These are phyloP conservation scores for Drosophila pseudoobscura DNA, from an alignment of 1,140 invertebrate species.

Conservation along the genomic window DNA sequence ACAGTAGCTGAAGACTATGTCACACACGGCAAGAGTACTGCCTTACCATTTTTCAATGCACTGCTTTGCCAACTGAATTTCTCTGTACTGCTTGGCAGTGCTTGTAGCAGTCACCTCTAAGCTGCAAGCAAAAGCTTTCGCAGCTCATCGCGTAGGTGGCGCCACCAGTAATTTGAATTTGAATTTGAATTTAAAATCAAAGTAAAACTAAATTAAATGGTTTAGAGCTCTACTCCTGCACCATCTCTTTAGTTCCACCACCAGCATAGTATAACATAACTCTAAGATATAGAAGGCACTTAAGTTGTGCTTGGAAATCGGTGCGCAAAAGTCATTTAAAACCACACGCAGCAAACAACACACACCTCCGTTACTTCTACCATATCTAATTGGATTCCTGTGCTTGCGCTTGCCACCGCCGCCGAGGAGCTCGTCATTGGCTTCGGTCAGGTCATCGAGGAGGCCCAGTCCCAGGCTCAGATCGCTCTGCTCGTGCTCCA, in stretches of 20 bases:
- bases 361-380: slow-evolving; percentile 83
- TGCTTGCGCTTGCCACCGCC: slow-evolving; percentile 74
- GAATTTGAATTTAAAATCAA: neutral
- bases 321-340: slow-evolving; percentile 81
- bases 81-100: neutral
- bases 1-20: slow-evolving; percentile 2
- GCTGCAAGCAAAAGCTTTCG: neutral
- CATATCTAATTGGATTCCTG: slow-evolving; percentile 77
- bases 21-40: neutral
- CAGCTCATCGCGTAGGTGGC: too few species aligned
- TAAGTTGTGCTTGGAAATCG: slow-evolving; percentile 68
- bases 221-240: too few species aligned
- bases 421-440: slow-evolving; percentile 40
- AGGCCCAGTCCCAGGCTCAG: slow-evolving; percentile 60
- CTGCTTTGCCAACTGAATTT: too few species aligned
- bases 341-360: slow-evolving; percentile 82
- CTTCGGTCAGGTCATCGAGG: slow-evolving; percentile 69
- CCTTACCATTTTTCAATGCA: too few species aligned
- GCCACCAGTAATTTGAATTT: neutral
- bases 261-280: neutral
- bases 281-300: slow-evolving; percentile 56
- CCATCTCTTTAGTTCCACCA: neutral
- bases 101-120: slow-evolving; percentile 12
- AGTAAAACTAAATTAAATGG: too few species aligned
- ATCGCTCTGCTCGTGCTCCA: slow-evolving; percentile 66